phyloP scores from a whole-genome alignment of 2,888 invertebrate genomes.

The Acleris cristana region DNA sequence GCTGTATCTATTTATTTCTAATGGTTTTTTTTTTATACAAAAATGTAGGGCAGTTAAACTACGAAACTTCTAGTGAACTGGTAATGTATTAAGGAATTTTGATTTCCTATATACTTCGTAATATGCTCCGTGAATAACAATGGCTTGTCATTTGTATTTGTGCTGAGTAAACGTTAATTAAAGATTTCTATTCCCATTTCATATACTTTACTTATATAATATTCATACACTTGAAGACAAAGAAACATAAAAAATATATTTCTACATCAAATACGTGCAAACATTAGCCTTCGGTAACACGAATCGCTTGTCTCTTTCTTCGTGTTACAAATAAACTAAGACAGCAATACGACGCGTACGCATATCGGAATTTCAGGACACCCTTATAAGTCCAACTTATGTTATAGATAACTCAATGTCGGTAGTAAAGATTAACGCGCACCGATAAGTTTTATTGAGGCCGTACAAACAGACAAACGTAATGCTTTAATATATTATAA shows the following conservation, averaged over 20 bases:
- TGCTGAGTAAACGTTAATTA: too few species aligned
- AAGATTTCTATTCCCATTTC: too few species aligned
- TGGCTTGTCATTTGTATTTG: too few species aligned
- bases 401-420: constrained; percentile 3
- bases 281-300: not conserved
- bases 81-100: too few species aligned
- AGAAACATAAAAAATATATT: not conserved
- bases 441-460: constrained; percentile 22
- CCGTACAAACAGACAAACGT: constrained; percentile 17
- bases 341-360: constrained; percentile 7
- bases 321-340: not conserved
- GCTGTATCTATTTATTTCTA: too few species aligned
- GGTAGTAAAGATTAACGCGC: constrained; percentile 23
- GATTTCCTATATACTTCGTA: too few species aligned
- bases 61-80: too few species aligned
- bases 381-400: not conserved
- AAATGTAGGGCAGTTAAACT: too few species aligned
- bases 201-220: too few species aligned
- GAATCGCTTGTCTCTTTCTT: not conserved
- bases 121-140: too few species aligned
- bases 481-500: constrained; percentile 1
- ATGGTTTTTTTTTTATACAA: too few species aligned
- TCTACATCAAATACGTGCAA: not conserved
- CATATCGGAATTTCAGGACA: not conserved
- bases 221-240: too few species aligned